Evolutionary conservation across 2,113 vertebrate genomes (phyloP).

Genomic region (Percopsis transmontana): DNA sequence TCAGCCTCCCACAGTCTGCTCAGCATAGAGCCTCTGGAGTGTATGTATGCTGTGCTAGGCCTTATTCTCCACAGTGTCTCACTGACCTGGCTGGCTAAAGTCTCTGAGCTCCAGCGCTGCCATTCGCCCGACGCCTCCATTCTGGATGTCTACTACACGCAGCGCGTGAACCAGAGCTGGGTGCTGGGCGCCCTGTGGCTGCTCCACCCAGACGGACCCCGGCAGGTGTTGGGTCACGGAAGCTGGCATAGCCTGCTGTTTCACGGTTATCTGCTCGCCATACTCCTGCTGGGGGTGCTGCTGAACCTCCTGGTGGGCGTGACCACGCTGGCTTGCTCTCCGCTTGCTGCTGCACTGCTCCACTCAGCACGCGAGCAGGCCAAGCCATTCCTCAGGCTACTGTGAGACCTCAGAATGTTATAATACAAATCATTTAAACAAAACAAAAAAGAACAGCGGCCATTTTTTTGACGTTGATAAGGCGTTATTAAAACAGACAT

Average conservation of each 20-base stretch:
- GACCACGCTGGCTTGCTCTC: conserved; percentile 63
- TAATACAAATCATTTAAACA: too few relatives aligned
- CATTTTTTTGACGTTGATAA: too few relatives aligned
- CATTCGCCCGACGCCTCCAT: conserved; percentile 28
- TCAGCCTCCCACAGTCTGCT: conserved; percentile 57
- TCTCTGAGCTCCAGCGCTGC: conserved; percentile 45
- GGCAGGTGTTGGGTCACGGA: conserved; percentile 54
- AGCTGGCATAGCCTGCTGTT: conserved; percentile 79
- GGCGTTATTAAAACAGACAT: too few relatives aligned
- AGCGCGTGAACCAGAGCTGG: conserved; percentile 71
- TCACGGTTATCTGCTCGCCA: conserved; percentile 72
- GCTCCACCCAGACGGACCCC: conserved; percentile 71
- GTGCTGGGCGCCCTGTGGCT: conserved; percentile 76
- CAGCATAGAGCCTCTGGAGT: conserved; percentile 62
- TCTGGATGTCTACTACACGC: conserved; percentile 73
- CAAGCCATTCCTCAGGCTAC: conserved; percentile 42
- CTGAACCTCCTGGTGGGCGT: conserved; percentile 61
- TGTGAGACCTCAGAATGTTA: conserved; percentile 19
- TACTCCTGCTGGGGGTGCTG: conserved; percentile 70
- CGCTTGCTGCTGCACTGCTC: conserved; percentile 67
- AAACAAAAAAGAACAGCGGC: too few relatives aligned
- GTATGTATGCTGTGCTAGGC: conserved; percentile 73
- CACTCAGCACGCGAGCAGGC: conserved; percentile 58
- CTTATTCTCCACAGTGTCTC: conserved; percentile 72
- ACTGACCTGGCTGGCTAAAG: conserved; percentile 71